Conservation (phyloP, 2,113 vertebrate species). For the Lanius collurio region DNA sequence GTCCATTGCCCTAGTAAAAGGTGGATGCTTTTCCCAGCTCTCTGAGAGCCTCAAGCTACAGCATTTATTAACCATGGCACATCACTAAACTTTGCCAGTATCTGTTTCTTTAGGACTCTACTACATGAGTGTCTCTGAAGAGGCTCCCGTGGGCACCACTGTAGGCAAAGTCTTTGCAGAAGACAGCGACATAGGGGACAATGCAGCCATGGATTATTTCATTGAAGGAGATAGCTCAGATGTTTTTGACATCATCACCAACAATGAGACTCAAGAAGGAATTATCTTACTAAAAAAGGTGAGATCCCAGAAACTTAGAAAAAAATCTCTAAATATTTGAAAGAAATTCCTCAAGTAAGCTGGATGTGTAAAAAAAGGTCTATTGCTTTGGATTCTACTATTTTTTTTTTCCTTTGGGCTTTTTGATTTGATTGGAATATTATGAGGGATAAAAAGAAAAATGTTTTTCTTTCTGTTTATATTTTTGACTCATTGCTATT, state of each 20-base stretch:
- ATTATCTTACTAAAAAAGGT: constrained; percentile 87
- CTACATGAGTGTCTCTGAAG: constrained; percentile 83
- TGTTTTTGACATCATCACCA: constrained; percentile 81
- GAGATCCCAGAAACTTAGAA: neutral
- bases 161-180: constrained; percentile 85
- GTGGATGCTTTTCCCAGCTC: neutral
- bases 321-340: neutral
- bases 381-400: neutral
- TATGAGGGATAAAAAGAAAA: neutral
- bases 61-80: neutral
- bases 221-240: constrained; percentile 80
- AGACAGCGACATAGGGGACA: constrained; percentile 84
- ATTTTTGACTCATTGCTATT: neutral
- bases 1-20: neutral
- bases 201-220: constrained; percentile 88
- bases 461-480: neutral
- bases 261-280: constrained; percentile 88
- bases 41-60: neutral
- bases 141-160: constrained; percentile 74
- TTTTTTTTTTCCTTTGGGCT: neutral
- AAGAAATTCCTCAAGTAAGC: neutral
- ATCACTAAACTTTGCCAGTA: neutral
- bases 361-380: neutral
- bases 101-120: constrained; percentile 78
- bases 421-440: neutral